A percentile compares a stretch with the other conserved stretches of the same genome.
Evolutionary conservation across 2,113 vertebrate species (phyloP).

Genomic region (Vanacampus margaritifer): DNA sequence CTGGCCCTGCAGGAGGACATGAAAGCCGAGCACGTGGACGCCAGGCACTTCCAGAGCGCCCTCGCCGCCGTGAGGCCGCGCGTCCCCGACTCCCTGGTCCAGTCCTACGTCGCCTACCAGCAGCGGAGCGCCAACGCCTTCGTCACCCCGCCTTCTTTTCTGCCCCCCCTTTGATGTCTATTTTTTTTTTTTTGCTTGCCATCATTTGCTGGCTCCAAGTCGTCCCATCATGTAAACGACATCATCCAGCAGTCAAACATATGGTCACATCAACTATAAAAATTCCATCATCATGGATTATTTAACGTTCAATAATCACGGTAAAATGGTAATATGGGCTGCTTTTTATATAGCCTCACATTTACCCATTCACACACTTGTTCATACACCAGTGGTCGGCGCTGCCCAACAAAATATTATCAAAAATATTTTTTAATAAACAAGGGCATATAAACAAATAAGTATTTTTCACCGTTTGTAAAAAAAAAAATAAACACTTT

Average conservation of each 20-base stretch:
- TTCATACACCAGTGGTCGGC: too few relatives aligned
- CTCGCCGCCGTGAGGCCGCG: slow-evolving; percentile 81
- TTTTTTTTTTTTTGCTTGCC: not conserved
- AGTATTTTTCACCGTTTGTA: too few relatives aligned
- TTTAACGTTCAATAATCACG: not conserved
- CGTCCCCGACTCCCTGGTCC: slow-evolving; percentile 83
- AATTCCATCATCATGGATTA: not conserved
- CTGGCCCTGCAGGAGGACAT: slow-evolving; percentile 92
- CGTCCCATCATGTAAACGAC: not conserved
- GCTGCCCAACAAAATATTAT: too few relatives aligned
- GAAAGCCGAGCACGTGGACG: slow-evolving; percentile 67
- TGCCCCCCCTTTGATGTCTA: slow-evolving; percentile 49
- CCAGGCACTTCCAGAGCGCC: slow-evolving; percentile 80
- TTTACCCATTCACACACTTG: too few relatives aligned
- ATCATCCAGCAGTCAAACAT: not conserved
- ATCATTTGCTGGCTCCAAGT: not conserved
- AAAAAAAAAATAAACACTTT: too few relatives aligned
- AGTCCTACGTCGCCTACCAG: slow-evolving; percentile 84
- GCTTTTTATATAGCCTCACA: too few relatives aligned
- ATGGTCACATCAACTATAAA: not conserved
- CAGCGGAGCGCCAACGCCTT: slow-evolving; percentile 62
- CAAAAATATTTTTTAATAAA: too few relatives aligned
- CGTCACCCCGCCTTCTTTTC: slow-evolving; percentile 63
- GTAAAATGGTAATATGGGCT: not conserved
- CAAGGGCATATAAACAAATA: too few relatives aligned